Evolutionary conservation across 2,888 invertebrate genomes (phyloP).

Genomic region (Gasteruption jaculator): DNA sequence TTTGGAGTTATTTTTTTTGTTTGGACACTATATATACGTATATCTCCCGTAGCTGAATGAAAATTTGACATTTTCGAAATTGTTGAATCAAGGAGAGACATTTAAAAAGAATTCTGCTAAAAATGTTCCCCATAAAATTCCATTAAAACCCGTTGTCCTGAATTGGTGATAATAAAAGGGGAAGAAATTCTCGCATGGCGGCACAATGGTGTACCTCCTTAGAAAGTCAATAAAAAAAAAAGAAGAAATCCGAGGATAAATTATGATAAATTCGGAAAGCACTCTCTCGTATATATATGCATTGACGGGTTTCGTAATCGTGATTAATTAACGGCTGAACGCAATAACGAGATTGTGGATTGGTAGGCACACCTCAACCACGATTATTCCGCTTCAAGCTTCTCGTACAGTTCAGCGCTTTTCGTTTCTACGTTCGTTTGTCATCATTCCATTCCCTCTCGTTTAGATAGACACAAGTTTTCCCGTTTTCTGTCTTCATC

Average conservation of each 20-base stretch:
- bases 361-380: slow-evolving; percentile 35
- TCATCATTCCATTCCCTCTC: slow-evolving; percentile 22
- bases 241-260: slow-evolving; percentile 12
- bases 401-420: slow-evolving; percentile 34
- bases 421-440: slow-evolving; percentile 31
- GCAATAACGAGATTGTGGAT: slow-evolving; percentile 43
- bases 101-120: too few species aligned
- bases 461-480: slow-evolving; percentile 6
- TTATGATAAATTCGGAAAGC: too few species aligned
- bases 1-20: too few species aligned
- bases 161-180: not conserved
- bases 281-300: slow-evolving; percentile 39
- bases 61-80: too few species aligned
- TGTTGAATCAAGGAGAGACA: too few species aligned
- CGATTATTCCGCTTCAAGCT: slow-evolving; percentile 37
- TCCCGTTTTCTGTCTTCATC: slow-evolving; percentile 8
- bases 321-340: slow-evolving; percentile 42
- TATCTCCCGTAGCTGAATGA: too few species aligned
- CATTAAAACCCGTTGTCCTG: too few species aligned
- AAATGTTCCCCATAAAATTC: too few species aligned
- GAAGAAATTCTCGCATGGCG: slow-evolving; percentile 1
- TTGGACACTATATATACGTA: too few species aligned
- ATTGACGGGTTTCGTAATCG: slow-evolving; percentile 41
- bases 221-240: slow-evolving; percentile 8
- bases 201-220: not conserved